A percentile compares a stretch with the other conserved stretches of the same genome.
These are phyloP conservation scores for Neotoma lepida DNA, from an alignment of 2,113 vertebrate genomes.

Conservation along the genomic window DNA sequence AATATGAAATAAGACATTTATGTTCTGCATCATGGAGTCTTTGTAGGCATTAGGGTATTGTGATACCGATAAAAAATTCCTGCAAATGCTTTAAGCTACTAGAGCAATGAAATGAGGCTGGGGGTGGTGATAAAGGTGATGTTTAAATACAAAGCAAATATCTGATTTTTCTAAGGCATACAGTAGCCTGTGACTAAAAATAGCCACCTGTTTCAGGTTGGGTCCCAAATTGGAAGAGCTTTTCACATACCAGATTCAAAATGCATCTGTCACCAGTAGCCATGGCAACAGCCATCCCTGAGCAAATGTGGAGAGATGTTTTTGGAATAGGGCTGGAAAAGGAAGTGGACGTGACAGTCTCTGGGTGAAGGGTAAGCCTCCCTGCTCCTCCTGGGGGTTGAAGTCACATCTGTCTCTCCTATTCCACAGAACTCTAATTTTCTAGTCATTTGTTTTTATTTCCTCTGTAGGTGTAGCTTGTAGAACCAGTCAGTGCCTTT, in stretches of 20 bases:
- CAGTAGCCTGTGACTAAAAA: conserved; percentile 67
- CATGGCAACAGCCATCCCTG: conserved; percentile 71
- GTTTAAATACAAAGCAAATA: conserved; percentile 40
- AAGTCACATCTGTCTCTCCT: conserved; percentile 43
- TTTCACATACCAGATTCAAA: conserved; percentile 68
- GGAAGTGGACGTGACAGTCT: conserved; percentile 42
- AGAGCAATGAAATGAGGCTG: neutral
- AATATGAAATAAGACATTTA: neutral
- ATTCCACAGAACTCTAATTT: neutral
- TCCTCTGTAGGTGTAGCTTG: neutral
- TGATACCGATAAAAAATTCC: neutral
- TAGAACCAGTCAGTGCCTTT: neutral
- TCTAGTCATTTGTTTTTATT: neutral
- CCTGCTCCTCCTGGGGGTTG: neutral
- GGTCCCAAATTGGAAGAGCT: conserved; percentile 70
- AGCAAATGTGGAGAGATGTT: conserved; percentile 57
- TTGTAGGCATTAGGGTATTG: neutral
- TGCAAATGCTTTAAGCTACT: neutral
- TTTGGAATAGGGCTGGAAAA: conserved; percentile 40
- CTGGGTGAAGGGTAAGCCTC: neutral
- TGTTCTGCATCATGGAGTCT: neutral
- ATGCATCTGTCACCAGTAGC: conserved; percentile 63
- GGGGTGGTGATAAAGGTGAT: neutral
- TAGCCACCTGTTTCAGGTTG: conserved; percentile 74
- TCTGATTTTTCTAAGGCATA: conserved; percentile 37